Evolutionary conservation across 2,113 vertebrate species (phyloP), one percentile per base, ranked within the genome.

Genomic region (Plecturocebus donacophilus): DNA sequence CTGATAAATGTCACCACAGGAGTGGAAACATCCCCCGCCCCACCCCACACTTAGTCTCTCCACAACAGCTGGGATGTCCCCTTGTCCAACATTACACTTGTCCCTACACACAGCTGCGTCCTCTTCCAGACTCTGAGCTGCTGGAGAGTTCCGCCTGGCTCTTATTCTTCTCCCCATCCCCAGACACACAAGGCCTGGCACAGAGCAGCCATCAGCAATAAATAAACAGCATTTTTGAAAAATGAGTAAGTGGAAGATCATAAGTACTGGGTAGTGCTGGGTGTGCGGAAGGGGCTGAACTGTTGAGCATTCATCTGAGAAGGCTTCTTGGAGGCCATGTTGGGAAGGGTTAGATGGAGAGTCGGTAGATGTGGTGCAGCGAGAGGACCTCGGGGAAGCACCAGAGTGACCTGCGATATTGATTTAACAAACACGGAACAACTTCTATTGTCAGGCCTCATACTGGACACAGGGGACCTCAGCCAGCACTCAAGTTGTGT

Each of bases 391-490:
- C 0, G 1, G 75, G 66, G 61, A 89, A 84, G 64, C 76, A 17
- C 32, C 71, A 64, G 42, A n/a, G 27, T 30, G 77, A 70, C 3
- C 2, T 25, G 40, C 13, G 56, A 8, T 38, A 61, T 52, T 54
- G 30, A 81, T 81, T 42, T 81, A 82, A 83, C 83, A 25, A n/a
- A 87, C 84, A 32, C 0, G 5, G n/a, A 93, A 86, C 27, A 30
- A 64, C 77, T 92, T 96, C 64, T 90, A 2, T 97, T 93, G 75
- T 80, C 75, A 97, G 95, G 80, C 80, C 54, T 92, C 94, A 42
- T 90, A 76, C 64, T 75, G 81, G 80, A 56, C 92, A 87, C 75
- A 70, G 45, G 90, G 90, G 80, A 84, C 49, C 80, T 58, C 35
- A 0, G 40, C 70, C 56, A 64, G 83, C 92, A 75, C 61, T 82